Evolutionary conservation across 2,888 invertebrate species (phyloP).

Genomic region (Ferdinandea cuprea): DNA sequence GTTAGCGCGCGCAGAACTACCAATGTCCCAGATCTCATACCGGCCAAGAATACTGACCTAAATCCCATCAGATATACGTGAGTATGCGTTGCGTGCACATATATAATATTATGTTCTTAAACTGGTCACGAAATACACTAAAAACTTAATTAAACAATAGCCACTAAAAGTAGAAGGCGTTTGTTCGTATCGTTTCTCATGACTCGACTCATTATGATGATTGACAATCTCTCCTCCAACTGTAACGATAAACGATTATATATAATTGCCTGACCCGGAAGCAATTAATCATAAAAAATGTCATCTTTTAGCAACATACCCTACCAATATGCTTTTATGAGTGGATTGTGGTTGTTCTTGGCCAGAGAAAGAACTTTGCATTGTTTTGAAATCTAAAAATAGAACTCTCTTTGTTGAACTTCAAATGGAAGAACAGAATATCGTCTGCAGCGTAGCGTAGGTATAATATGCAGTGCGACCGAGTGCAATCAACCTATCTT

Average conservation of each 20-base stretch:
- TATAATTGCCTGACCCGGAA: slow-evolving; percentile 37
- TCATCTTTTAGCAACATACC: slow-evolving; percentile 12
- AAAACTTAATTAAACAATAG: not conserved
- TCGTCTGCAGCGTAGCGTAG: not conserved
- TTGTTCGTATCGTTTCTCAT: no score
- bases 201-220: slow-evolving; percentile 2
- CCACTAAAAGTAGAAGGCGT: slow-evolving; percentile 1
- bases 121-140: slow-evolving; percentile 30
- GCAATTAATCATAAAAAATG: slow-evolving; percentile 42
- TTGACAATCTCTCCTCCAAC: slow-evolving; percentile 16
- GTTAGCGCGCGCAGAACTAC: not conserved
- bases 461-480: not conserved
- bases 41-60: slow-evolving; percentile 39
- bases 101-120: not conserved
- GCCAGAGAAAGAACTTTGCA: not conserved
- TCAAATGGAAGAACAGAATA: slow-evolving; percentile 5
- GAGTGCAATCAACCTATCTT: slow-evolving; percentile 31
- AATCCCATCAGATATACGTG: slow-evolving; percentile 11
- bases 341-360: not conserved
- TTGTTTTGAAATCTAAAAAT: slow-evolving; percentile 7
- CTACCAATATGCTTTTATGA: no score
- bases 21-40: slow-evolving; percentile 1
- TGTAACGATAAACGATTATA: slow-evolving; percentile 8
- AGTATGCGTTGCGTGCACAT: not conserved
- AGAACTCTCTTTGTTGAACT: slow-evolving; percentile 13